A percentile compares a stretch with the other conserved stretches of the same genome.
These are phyloP conservation scores for Spodoptera picta DNA, from an alignment of 2,888 invertebrate species.

Conservation along the genomic window DNA sequence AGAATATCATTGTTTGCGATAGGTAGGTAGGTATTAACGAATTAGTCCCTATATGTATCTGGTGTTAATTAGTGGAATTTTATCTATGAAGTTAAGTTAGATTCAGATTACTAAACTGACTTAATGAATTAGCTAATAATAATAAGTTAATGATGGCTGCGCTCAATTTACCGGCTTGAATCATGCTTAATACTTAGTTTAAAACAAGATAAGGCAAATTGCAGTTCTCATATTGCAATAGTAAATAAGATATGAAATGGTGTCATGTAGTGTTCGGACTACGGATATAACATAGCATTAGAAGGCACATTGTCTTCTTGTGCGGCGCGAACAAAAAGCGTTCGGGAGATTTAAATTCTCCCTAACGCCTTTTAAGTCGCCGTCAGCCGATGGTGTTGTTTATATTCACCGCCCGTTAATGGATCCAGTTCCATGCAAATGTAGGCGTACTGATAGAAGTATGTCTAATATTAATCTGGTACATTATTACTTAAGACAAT, in stretches of 20 bases:
- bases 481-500: slow-evolving; percentile 47
- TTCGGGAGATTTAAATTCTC: slow-evolving; percentile 65
- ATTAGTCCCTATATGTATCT: no score
- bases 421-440: slow-evolving; percentile 73
- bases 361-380: slow-evolving; percentile 77
- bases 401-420: slow-evolving; percentile 73
- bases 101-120: no score
- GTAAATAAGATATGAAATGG: slow-evolving; percentile 9
- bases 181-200: no score
- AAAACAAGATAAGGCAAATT: no score
- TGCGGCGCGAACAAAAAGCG: slow-evolving; percentile 65
- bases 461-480: slow-evolving; percentile 58
- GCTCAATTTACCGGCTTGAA: no score
- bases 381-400: slow-evolving; percentile 71
- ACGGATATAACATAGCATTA: slow-evolving; percentile 11
- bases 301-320: slow-evolving; percentile 62
- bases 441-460: slow-evolving; percentile 63
- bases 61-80: no score
- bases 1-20: no score
- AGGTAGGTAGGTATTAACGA: no score
- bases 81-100: no score
- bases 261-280: slow-evolving; percentile 15
- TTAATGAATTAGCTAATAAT: no score
- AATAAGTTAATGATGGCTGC: no score
- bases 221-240: background rate